Evolutionary conservation across 1,140 invertebrate genomes (phyloP), one percentile per base, ranked within the genome.

Genomic region (Maconellicoccus hirsutus): DNA sequence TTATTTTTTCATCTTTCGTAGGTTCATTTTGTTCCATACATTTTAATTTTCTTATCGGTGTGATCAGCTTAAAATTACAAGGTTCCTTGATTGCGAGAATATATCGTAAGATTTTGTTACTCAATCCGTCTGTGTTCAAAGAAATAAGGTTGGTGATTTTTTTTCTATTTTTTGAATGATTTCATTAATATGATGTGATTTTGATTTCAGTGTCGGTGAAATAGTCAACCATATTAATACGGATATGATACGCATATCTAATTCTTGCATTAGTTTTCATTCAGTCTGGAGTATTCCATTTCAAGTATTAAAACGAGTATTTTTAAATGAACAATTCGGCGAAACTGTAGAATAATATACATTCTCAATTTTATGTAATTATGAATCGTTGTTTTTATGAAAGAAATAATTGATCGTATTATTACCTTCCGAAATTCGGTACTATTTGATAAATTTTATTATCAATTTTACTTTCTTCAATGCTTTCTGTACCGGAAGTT

Each of bases 211-310:
- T 71, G 83, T 87, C 73, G 93, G 94, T 0, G 90, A 98, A 83
- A 89, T 98, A 26, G 86, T 97, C 0, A 99, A 98, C 81, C 93
- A 95, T 75, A 96, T 98, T 89, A 97, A 93, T 29, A 96, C 93
- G 0, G 97, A 99, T 79, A 89, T 89, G 0, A 94, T 97, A 77
- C 84, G 96, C 75, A 93, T 99, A 74, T 89, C 96, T 0, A 98
- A 98, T 80, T 92, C 95, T 42, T 96, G 93, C 81, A 88, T 91
- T 0, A 96, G 92, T 80, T 96, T 99, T 79, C 96, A 98, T 82
- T 87, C 92, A 16, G 84, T 98, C 74, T 98, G 97, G 96, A 96
- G 93, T 79, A 89, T 98, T 77, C 96, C 96, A 23, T 84, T 98
- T 77, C 91, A 95, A 83, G 90, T 90, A 79, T 78, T 38, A 71